Evolutionary conservation across 1,140 invertebrate genomes (phyloP), one percentile per base, ranked within the genome.

Genomic region (Lineus longissimus): DNA sequence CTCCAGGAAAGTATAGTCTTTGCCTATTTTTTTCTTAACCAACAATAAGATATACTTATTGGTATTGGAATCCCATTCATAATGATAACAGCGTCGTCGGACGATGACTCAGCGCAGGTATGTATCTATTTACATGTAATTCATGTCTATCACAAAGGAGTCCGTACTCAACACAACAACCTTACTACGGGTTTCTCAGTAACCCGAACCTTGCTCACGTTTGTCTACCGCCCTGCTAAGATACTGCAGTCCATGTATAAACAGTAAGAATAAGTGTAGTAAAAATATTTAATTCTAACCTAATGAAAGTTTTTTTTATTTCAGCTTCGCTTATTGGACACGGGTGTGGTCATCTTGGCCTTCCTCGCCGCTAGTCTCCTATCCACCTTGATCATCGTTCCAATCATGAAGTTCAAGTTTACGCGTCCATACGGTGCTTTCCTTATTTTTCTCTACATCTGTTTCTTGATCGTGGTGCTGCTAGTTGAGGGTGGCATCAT

Each of bases 1-100:
- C n/a, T n/a, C n/a, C n/a, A n/a, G n/a, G n/a, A n/a, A n/a, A n/a
- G n/a, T n/a, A n/a, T n/a, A n/a, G n/a, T n/a, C n/a, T n/a, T n/a
- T n/a, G n/a, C n/a, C n/a, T n/a, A n/a, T n/a, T n/a, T 40, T 22
- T 58, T 72, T 66, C 70, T 70, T 70, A 58, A 69, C 58, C 17
- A 22, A 25, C 31, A 22, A 63, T 51, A 55, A 84, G 84, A 86
- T 79, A 68, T 86, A 25, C 68, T 86, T 0, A 81, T 79, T 69
- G 86, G 86, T 23, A 82, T 87, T 59, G 86, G 86, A 17, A 76
- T 86, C 63, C 83, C 86, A 23, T 87, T 86, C 69, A 82, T 83
- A 2, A 80, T 85, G 36, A 75, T 71, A 19, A 76, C 78, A 25
- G 58, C 81, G 6, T 76, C 81, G 67, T 73, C 78, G 31, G 76